Conservation (phyloP, 2,113 vertebrate genomes). For the Argyrosomus japonicus region DNA sequence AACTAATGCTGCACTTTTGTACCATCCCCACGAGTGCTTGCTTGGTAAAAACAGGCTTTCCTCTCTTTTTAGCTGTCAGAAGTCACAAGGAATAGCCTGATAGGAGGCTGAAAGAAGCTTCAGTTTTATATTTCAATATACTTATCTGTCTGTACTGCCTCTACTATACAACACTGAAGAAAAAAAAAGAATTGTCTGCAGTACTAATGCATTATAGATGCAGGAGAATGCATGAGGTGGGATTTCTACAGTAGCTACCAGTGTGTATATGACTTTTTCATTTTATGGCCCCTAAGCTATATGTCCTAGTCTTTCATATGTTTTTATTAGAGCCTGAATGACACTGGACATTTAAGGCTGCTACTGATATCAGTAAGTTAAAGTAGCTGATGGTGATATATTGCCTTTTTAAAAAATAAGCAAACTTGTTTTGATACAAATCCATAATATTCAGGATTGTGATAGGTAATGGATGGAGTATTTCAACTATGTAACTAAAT, state of each 20-base stretch:
- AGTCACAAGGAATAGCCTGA: constrained; percentile 37
- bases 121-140: constrained; percentile 51
- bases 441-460: no score
- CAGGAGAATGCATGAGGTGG: not conserved
- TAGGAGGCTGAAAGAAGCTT: constrained; percentile 24
- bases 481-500: not conserved
- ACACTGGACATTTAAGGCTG: not conserved
- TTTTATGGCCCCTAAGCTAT: not conserved
- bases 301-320: not conserved
- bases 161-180: not conserved
- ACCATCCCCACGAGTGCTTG: constrained; percentile 29
- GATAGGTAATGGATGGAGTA: not conserved
- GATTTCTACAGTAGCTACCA: not conserved
- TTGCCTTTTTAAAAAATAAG: not conserved
- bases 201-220: constrained; percentile 49
- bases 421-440: not conserved
- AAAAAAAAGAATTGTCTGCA: constrained; percentile 6
- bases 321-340: not conserved
- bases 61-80: constrained; percentile 33
- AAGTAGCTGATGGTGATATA: not conserved
- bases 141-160: constrained; percentile 25
- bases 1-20: constrained; percentile 56
- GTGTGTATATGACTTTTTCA: not conserved
- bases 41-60: constrained; percentile 45
- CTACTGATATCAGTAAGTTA: not conserved